Evolutionary conservation across 2,888 invertebrate species (phyloP), one percentile per base, ranked within the genome.

Genomic region (Agonopterix subpropinquella): DNA sequence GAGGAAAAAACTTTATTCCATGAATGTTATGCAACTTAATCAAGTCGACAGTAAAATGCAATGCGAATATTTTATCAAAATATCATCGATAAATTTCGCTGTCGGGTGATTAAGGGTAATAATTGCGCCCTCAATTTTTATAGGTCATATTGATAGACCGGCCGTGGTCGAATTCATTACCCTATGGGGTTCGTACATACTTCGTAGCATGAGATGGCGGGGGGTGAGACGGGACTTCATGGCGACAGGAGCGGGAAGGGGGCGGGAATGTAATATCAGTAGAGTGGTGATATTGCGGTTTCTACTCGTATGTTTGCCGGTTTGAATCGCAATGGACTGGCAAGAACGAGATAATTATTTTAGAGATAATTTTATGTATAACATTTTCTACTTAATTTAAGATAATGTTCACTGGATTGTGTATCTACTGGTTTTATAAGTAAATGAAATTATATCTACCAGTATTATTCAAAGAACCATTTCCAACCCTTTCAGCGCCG

Each of bases 231-330:
- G 73, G 76, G 78, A 76, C 76, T 75, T 72, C 75, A 75, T 77
- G 82, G 80, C 78, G 82, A 73, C 83, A 73, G 70, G 59, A 42
- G 61, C 62, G 58, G 67, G 62, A 57, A 28, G 28, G 28, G 18
- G 28, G 28, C 7, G 71, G 73, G 80, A 80, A 77, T 80, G 80
- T 83, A 84, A 82, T 85, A 82, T 81, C 79, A 78, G 76, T 70
- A 71, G 78, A 80, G 78, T 80, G 77, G 81, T 80, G 79, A 80
- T 83, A 82, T 84, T 83, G 82, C 81, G 81, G 80, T 77, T 77
- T 78, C 80, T 74, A 77, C 73, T 73, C 73, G 72, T 70, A 72
- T 73, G 72, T 65, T 69, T 66, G 44, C 49, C 52, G 48, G 57
- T 64, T 71, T 58, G 67, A 73, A 67, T 68, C 65, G 71, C 41